These are phyloP conservation scores for Cettia cetti DNA, from an alignment of 2,113 vertebrate genomes.

Conservation along the genomic window DNA sequence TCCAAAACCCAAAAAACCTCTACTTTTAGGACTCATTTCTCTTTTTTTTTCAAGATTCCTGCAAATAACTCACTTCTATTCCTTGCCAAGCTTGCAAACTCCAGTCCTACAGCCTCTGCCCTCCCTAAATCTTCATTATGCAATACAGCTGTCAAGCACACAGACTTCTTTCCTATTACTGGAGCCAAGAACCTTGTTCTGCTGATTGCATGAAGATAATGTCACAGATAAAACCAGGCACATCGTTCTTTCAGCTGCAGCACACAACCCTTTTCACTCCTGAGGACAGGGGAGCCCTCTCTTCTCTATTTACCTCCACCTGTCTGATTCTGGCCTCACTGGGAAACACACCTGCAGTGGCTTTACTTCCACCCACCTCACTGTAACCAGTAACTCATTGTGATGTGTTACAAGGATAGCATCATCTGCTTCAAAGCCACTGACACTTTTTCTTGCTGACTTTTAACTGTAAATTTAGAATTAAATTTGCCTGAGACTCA, in stretches of 20 bases:
- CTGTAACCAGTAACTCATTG: neutral
- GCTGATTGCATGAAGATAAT: neutral
- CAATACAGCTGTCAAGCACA: neutral
- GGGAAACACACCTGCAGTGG: neutral
- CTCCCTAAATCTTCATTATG: neutral
- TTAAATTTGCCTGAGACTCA: neutral
- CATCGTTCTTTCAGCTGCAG: neutral
- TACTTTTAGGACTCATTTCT: neutral
- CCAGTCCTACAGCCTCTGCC: neutral
- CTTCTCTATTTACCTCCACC: neutral
- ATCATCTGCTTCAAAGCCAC: neutral
- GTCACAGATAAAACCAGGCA: neutral
- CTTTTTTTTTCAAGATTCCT: neutral
- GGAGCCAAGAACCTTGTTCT: neutral
- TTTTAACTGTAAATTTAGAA: neutral
- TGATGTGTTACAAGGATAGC: neutral
- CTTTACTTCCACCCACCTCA: neutral
- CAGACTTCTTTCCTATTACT: neutral
- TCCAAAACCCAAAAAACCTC: neutral
- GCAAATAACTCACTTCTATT: neutral
- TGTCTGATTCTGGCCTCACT: conserved; percentile 3
- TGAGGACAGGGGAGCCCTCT: neutral
- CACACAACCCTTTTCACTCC: neutral
- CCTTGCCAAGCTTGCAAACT: neutral
- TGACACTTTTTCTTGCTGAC: neutral